Evolutionary conservation across 2,113 vertebrate species (phyloP).

Genomic region (Melanotaenia duboulayi): DNA sequence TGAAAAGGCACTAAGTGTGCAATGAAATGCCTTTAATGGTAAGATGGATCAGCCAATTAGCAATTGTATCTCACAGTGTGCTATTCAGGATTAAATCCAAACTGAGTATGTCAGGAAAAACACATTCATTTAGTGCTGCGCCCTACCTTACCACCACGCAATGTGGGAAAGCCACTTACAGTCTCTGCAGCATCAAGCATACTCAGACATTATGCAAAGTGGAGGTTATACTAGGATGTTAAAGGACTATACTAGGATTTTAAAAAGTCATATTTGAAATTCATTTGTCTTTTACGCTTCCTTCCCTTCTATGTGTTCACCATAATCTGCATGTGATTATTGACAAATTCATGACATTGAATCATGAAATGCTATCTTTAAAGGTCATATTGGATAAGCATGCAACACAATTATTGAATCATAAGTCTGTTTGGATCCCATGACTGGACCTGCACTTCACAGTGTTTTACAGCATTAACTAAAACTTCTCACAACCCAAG

Average conservation of each 20-base stretch:
- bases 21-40: conserved; percentile 69
- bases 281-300: neutral
- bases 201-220: conserved; percentile 13
- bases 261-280: neutral
- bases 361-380: conserved; percentile 25
- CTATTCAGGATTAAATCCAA: conserved; percentile 69
- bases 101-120: conserved; percentile 56
- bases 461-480: neutral
- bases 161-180: conserved; percentile 47
- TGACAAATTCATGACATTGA: conserved; percentile 30
- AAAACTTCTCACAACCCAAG: conserved; percentile 3
- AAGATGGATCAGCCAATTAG: conserved; percentile 71
- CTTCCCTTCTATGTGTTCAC: neutral
- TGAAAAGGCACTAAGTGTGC: conserved; percentile 69
- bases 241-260: conserved; percentile 4
- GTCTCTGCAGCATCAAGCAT: conserved; percentile 38
- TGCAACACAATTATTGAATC: neutral
- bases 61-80: conserved; percentile 60
- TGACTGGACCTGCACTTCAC: neutral
- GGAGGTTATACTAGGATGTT: conserved; percentile 11
- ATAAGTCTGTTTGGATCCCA: conserved; percentile 19
- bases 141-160: conserved; percentile 51
- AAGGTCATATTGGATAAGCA: neutral
- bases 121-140: conserved; percentile 56
- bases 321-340: conserved; percentile 19